phyloP scores from a whole-genome alignment of 2,113 vertebrate genomes.

The Anhinga rufa region DNA sequence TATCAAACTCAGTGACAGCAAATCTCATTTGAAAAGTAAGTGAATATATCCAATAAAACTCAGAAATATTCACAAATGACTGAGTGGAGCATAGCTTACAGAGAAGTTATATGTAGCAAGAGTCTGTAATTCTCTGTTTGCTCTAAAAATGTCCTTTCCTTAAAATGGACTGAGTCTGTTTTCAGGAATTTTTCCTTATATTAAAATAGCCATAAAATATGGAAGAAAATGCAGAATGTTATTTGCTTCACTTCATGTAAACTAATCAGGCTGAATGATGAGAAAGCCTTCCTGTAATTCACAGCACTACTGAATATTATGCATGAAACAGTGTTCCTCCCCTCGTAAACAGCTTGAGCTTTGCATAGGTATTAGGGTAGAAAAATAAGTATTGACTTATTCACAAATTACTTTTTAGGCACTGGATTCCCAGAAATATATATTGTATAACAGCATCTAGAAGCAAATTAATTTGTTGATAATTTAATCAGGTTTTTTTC shows the following conservation, averaged over 20 bases:
- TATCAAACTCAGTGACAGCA: not conserved
- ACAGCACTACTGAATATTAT: not conserved
- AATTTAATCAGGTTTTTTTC: not conserved
- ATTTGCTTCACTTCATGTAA: slow-evolving; percentile 8
- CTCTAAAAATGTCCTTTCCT: not conserved
- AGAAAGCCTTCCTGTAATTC: slow-evolving; percentile 11
- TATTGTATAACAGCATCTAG: not conserved
- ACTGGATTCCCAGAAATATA: not conserved
- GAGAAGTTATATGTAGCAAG: not conserved
- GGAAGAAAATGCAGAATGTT: not conserved
- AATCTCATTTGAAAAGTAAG: not conserved
- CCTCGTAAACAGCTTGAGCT: not conserved
- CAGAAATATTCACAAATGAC: not conserved
- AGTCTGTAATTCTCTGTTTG: not conserved
- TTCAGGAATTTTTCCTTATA: not conserved
- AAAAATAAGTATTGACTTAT: slow-evolving; percentile 28
- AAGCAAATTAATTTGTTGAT: not conserved
- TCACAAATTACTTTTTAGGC: slow-evolving; percentile 2
- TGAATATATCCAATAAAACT: not conserved
- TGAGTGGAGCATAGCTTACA: not conserved
- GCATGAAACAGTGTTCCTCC: slow-evolving; percentile 16
- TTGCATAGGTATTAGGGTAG: not conserved
- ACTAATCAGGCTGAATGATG: not conserved
- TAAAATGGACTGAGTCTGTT: not conserved
- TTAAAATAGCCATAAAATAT: not conserved